Conservation (phyloP, 2,113 vertebrate species). For the Naja naja region DNA sequence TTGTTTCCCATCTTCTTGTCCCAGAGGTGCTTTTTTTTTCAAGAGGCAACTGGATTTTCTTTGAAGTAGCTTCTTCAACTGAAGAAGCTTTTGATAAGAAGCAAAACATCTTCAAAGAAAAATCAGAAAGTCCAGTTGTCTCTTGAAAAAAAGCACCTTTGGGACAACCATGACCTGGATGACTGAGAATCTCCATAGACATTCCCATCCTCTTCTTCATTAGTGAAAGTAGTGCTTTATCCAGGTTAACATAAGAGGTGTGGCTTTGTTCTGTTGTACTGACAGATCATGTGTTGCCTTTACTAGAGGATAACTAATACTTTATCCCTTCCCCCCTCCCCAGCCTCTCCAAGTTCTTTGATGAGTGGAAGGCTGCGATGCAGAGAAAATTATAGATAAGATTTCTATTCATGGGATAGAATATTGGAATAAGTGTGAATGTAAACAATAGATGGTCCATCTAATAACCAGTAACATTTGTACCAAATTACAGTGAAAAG, state of each 20-base stretch:
- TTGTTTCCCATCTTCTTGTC: background rate
- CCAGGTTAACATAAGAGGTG: background rate
- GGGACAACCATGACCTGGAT: no score
- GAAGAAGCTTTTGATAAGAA: no score
- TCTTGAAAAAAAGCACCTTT: no score
- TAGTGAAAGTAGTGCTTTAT: background rate
- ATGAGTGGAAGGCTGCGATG: background rate
- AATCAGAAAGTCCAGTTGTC: no score
- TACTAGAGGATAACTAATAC: background rate
- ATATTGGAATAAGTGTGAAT: background rate
- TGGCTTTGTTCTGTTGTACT: background rate
- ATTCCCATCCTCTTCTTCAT: background rate
- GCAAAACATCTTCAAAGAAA: no score
- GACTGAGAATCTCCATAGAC: no score
- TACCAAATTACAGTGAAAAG: background rate
- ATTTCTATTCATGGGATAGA: background rate
- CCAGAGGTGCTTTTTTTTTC: no score
- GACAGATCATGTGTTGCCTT: background rate
- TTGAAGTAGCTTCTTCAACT: no score
- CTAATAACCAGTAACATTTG: background rate
- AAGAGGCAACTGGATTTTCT: no score
- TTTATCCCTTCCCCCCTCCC: background rate
- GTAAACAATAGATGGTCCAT: background rate
- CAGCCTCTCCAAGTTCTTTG: background rate
- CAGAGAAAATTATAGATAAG: background rate